Conservation (phyloP, 2,888 invertebrate species). For the Tanypteryx hageni region DNA sequence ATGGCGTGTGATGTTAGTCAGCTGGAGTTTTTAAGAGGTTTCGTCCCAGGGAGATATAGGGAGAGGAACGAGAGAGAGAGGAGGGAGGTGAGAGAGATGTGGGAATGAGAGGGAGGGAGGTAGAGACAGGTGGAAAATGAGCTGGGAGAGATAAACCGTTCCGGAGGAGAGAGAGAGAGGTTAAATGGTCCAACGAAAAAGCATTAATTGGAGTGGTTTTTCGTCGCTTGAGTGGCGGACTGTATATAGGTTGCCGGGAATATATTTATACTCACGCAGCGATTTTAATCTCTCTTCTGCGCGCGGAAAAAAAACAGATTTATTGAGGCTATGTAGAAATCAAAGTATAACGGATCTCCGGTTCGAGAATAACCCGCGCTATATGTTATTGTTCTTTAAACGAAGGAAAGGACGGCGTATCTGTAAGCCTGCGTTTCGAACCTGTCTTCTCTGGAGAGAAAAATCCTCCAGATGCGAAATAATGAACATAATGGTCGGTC, state of each 20-base stretch:
- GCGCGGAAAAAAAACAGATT: neutral
- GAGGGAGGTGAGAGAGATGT: neutral
- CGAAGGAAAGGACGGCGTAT: neutral
- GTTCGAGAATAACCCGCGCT: neutral
- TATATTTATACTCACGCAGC: constrained; percentile 25
- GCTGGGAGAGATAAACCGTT: neutral
- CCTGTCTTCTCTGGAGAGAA: too few relatives aligned
- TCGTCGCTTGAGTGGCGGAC: neutral
- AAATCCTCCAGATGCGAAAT: too few relatives aligned
- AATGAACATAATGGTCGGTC: too few relatives aligned
- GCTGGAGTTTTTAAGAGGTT: constrained; percentile 33
- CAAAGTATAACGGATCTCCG: neutral
- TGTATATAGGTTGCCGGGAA: neutral
- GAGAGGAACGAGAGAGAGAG: neutral
- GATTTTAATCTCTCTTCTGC: constrained; percentile 46
- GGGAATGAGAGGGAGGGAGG: neutral
- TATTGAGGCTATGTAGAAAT: neutral
- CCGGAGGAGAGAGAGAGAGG: neutral
- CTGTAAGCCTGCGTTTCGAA: too few relatives aligned
- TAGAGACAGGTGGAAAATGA: constrained; percentile 45
- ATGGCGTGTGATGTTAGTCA: constrained; percentile 21
- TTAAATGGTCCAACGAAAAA: constrained; percentile 38
- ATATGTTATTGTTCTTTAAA: neutral
- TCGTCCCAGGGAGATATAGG: neutral
- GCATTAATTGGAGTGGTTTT: constrained; percentile 50